These are phyloP conservation scores for Neopelma chrysocephalum DNA, from an alignment of 2,797 vertebrate genomes.

Conservation along the genomic window DNA sequence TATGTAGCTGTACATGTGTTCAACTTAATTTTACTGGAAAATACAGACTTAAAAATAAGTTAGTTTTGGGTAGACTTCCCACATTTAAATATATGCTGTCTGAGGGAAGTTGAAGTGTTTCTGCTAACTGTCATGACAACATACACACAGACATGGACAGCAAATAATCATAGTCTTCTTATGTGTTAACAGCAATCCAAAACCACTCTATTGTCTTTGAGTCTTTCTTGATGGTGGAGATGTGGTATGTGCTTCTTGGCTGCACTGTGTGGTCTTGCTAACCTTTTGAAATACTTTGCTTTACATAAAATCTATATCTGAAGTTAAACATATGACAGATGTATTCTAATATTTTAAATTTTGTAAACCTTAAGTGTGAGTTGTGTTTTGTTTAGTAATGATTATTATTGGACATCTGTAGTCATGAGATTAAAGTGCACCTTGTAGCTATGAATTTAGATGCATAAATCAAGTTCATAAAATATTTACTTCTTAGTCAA, in stretches of 20 bases:
- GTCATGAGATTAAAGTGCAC: not conserved
- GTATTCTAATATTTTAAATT: not conserved
- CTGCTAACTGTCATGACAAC: not conserved
- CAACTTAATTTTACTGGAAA: not conserved
- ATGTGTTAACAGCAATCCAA: not conserved
- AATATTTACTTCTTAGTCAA: not conserved
- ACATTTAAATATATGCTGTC: not conserved
- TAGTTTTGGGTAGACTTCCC: not conserved
- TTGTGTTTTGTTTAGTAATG: not conserved
- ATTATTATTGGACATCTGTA: not conserved
- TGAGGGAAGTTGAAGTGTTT: not conserved
- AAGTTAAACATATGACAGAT: not conserved
- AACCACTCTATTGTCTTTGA: fast-evolving
- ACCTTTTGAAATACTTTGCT: not conserved
- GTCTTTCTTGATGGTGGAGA: not conserved
- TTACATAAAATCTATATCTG: not conserved
- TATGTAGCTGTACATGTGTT: not conserved
- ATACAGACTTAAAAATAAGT: not conserved
- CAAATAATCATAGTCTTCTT: not conserved
- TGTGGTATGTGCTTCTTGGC: not conserved
- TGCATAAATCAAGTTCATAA: not conserved
- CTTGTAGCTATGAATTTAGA: not conserved
- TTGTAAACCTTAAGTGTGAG: not conserved
- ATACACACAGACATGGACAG: not conserved
- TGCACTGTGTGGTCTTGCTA: not conserved